Conservation (phyloP, 2,113 vertebrate species). For the Rattus norvegicus region DNA sequence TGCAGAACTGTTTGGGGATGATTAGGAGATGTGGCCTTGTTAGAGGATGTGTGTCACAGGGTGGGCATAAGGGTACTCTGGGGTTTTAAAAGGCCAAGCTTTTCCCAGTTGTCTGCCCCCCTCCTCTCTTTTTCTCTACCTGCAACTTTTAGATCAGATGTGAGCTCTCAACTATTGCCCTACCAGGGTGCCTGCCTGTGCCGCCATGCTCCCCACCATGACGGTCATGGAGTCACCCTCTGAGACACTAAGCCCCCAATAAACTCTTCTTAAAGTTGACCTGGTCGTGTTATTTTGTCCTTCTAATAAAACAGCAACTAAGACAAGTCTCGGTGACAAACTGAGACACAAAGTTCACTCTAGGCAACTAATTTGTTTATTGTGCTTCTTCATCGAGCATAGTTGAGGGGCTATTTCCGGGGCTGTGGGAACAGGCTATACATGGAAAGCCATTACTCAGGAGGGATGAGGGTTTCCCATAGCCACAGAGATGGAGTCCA, state of each 20-base stretch:
- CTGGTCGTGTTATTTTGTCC: not conserved
- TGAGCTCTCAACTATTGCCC: not conserved
- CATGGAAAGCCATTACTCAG: not conserved
- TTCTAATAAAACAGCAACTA: not conserved
- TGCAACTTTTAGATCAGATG: not conserved
- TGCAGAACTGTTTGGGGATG: not conserved
- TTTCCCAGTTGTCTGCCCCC: not conserved
- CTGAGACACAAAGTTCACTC: not conserved
- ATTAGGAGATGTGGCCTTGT: not conserved
- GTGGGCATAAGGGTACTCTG: not conserved
- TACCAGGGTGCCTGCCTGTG: not conserved
- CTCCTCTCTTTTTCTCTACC: not conserved
- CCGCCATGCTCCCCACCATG: not conserved
- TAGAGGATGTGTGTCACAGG: not conserved
- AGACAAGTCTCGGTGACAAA: not conserved
- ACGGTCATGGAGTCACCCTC: not conserved
- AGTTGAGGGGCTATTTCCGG: not conserved
- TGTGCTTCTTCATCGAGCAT: not conserved
- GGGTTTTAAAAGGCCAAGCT: not conserved
- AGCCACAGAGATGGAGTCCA: not conserved
- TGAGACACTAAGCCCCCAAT: not conserved
- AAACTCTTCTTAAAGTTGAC: not conserved
- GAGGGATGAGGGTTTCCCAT: not conserved
- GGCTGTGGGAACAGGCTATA: not conserved
- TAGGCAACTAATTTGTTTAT: not conserved